Conservation (phyloP, 2,888 invertebrate species). For the Lithodes maja region DNA sequence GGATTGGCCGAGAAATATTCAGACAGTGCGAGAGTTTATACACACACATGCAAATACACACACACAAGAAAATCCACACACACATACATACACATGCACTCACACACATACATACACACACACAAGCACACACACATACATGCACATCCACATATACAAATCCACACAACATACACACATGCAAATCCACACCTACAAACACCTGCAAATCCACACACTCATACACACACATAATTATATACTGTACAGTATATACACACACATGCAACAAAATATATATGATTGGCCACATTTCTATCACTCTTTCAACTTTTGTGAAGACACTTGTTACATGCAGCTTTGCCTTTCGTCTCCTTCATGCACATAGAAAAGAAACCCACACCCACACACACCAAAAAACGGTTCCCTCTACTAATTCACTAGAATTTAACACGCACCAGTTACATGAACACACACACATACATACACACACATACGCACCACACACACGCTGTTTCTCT, state of each 20-base stretch:
- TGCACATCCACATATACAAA: constrained; percentile 9
- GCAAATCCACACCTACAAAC: background rate
- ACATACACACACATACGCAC: no score
- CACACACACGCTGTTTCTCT: no score
- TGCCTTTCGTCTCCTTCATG: no score
- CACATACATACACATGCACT: constrained; percentile 21
- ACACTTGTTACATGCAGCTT: no score
- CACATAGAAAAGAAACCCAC: no score
- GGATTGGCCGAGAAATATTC: no score
- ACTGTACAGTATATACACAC: background rate
- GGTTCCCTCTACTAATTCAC: no score
- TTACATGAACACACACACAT: no score
- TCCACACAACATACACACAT: background rate
- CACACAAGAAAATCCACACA: constrained; percentile 8
- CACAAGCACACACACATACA: constrained; percentile 3
- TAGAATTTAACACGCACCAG: no score
- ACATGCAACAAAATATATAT: background rate
- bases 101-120: constrained; percentile 25
- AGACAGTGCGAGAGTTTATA: background rate
- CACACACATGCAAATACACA: constrained; percentile 21
- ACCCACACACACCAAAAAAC: no score
- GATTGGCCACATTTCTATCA: no score
- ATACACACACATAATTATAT: background rate
- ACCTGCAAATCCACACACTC: background rate
- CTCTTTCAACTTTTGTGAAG: no score